phyloP scores from a whole-genome alignment of 1,140 invertebrate genomes.

The Drosophila bifasciata region DNA sequence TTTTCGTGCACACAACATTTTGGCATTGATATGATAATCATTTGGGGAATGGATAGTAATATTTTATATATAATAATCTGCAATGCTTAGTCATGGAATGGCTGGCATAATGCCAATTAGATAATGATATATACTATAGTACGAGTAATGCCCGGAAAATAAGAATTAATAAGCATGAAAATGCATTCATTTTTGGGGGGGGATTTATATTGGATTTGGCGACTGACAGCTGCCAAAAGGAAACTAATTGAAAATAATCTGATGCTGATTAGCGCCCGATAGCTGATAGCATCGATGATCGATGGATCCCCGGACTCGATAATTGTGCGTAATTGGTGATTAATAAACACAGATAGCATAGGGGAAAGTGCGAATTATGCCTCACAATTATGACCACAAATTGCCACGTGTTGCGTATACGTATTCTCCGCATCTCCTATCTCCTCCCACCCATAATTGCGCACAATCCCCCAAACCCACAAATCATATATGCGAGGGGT shows the following conservation, averaged over 20 bases:
- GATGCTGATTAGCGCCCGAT: conserved; percentile 60
- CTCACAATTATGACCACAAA: conserved; percentile 17
- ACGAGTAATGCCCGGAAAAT: conserved; percentile 36
- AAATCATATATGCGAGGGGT: conserved; percentile 12
- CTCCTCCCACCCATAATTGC: conserved; percentile 70
- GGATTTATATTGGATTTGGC: conserved; percentile 72
- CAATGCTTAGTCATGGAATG: conserved; percentile 22
- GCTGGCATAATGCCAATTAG: conserved; percentile 45
- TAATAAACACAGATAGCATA: conserved; percentile 59
- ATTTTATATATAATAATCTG: conserved; percentile 14
- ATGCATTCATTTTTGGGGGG: conserved; percentile 15
- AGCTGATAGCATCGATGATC: conserved; percentile 71
- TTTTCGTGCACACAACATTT: no score
- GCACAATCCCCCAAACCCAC: conserved; percentile 56
- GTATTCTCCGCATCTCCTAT: conserved; percentile 28
- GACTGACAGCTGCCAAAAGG: conserved; percentile 54
- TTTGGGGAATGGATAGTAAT: conserved; percentile 1
- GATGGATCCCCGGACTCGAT: conserved; percentile 46
- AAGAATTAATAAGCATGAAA: conserved; percentile 66
- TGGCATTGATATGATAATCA: conserved; percentile 17
- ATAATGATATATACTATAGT: conserved; percentile 65
- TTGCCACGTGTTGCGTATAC: conserved; percentile 73
- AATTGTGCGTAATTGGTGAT: conserved; percentile 77
- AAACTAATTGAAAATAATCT: conserved; percentile 78
- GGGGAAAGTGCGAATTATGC: conserved; percentile 1